These are phyloP conservation scores for Pterocles gutturalis DNA, from an alignment of 2,113 vertebrate species.

Conservation along the genomic window DNA sequence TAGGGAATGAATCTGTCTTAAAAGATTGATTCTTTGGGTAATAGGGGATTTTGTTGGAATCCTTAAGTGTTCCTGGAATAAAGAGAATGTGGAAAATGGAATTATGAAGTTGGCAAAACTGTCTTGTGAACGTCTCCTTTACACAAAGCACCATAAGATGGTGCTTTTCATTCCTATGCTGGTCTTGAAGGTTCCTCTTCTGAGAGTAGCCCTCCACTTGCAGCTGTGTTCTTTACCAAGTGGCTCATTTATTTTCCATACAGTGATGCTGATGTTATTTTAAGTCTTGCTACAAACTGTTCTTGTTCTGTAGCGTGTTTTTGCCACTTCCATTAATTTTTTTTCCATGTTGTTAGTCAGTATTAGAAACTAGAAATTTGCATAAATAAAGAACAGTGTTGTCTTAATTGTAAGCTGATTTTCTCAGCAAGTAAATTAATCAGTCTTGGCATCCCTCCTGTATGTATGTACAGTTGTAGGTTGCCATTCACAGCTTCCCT, in stretches of 20 bases:
- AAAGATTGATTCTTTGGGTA: neutral
- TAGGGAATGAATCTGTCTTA: neutral
- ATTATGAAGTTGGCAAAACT: neutral
- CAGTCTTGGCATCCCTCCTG: neutral
- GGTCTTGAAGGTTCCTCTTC: neutral
- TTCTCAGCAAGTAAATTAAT: neutral
- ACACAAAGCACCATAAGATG: neutral
- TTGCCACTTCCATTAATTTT: neutral
- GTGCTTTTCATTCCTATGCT: neutral
- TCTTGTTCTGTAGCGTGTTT: neutral
- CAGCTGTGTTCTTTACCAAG: neutral
- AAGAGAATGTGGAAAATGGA: neutral
- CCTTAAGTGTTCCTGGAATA: neutral
- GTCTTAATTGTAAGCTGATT: neutral
- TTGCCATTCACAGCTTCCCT: neutral
- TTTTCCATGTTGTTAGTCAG: neutral
- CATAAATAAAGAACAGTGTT: neutral
- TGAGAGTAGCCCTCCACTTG: neutral
- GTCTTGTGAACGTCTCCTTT: neutral
- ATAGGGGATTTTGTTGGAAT: neutral
- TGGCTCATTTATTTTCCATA: neutral
- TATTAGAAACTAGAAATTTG: neutral
- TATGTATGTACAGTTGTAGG: rapidly evolving
- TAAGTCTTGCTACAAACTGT: neutral
- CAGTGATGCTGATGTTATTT: neutral